A percentile compares a stretch with the other conserved stretches of the same genome.
Conservation (phyloP, 2,113 vertebrate genomes). For the Podarcis muralis region DNA sequence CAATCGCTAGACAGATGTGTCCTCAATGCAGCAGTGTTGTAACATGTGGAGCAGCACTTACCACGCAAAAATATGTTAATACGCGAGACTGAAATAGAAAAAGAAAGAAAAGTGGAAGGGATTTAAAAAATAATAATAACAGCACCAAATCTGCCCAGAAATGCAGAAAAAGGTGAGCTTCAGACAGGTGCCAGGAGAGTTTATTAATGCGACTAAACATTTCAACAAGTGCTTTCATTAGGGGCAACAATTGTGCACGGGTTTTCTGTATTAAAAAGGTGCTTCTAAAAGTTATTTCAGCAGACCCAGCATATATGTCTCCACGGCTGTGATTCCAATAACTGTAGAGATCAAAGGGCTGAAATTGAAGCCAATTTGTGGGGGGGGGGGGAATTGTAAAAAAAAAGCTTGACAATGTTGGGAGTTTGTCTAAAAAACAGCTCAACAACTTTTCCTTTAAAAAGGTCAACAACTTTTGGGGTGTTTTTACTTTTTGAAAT, state of each 20-base stretch:
- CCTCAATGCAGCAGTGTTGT: not conserved
- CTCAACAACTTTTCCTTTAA: too few relatives aligned
- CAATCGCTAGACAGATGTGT: not conserved
- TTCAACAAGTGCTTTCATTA: not conserved
- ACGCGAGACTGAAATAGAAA: not conserved
- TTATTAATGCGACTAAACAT: not conserved
- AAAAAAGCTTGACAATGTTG: too few relatives aligned
- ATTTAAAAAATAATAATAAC: not conserved
- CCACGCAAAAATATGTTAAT: not conserved
- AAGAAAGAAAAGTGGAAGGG: not conserved
- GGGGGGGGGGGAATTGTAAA: too few relatives aligned
- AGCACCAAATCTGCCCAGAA: not conserved
- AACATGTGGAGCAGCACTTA: not conserved
- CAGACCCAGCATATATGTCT: not conserved
- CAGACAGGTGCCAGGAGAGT: not conserved
- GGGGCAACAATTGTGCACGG: not conserved
- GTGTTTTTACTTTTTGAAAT: too few relatives aligned
- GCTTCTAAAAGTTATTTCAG: not conserved
- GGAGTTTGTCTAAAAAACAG: too few relatives aligned
- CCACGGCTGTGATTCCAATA: not conserved
- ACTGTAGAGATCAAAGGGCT: not conserved
- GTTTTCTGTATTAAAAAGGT: not conserved
- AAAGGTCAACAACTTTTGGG: too few relatives aligned
- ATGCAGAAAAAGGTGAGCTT: not conserved
- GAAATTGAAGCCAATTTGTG: not conserved